Base-by-base conservation (phyloP, 2,888 invertebrate genomes). In the Euclidia mi region DNA sequence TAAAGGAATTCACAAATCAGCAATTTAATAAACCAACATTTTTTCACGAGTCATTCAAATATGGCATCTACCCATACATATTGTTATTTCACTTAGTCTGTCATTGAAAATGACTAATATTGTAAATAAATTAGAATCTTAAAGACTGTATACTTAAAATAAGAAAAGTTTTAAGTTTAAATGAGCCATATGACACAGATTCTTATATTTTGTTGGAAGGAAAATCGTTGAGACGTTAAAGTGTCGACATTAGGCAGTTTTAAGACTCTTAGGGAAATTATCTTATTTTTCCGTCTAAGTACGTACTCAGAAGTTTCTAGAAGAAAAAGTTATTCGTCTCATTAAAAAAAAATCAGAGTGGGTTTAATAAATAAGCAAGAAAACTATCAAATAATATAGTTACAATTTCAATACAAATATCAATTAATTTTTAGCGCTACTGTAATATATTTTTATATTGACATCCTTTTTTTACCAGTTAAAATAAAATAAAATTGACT, bases 71-170 rank as follows among this genome's bases (percentile, higher is more conserved):
- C 32, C 44, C 51, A 56, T 20, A 52, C 51, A 55, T 44, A 70
- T 47, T 72, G 73, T 72, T 68, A 59, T 38, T 59, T 61, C 74
- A 78, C 77, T 28, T 81, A 75, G 65, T 68, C 67, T 58, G 90
- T 86, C 89, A 90, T 92, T 88, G 69, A 78, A 79, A 88, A 92
- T 90, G 91, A 79, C 89, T 69, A 78, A 78, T 81, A 85, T 61
- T 92, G 90, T 92, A 91, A 82, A 93, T 92, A 91, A 75, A 81
- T 85, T 92, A 93, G 91, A 82, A 87, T 90, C 86, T 88, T 91
- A 92, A 93, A 93, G 94, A 92, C 94, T 93, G 93, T 93, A 90
- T 88, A 85, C 84, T 82, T 74, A 76, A 70, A 77, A 73, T 84
- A 81, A 73, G 71, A 59, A 62, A 53, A 45, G 43, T 65, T 71